phyloP scores from a whole-genome alignment of 2,888 invertebrate genomes.

The Apamea anceps region DNA sequence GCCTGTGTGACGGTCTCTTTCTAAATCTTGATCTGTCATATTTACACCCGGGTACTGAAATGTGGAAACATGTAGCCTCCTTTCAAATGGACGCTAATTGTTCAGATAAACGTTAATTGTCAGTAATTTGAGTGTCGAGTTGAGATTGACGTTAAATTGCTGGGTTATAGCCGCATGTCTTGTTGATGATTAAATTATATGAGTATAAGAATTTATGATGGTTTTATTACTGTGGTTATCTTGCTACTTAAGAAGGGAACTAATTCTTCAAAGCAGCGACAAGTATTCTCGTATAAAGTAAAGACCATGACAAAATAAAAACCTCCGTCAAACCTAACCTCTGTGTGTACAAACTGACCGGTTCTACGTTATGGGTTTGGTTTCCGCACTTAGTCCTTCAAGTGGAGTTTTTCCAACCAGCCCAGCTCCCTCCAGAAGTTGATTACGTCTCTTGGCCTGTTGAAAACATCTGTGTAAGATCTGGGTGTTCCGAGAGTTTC shows the following conservation, averaged over 20 bases:
- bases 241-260: neutral
- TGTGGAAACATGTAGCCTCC: slow-evolving; percentile 4
- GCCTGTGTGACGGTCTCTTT: neutral
- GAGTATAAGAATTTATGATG: slow-evolving; percentile 8
- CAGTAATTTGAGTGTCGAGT: slow-evolving; percentile 41
- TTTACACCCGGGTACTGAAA: neutral
- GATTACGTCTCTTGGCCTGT: too few relatives aligned
- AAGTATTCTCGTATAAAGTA: neutral
- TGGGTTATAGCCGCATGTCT: slow-evolving; percentile 29
- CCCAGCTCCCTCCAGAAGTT: too few relatives aligned
- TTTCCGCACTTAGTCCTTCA: too few relatives aligned
- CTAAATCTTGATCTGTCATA: too few relatives aligned
- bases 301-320: too few relatives aligned
- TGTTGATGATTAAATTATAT: slow-evolving; percentile 33
- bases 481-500: too few relatives aligned
- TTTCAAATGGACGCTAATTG: slow-evolving; percentile 40
- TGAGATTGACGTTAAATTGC: slow-evolving; percentile 49
- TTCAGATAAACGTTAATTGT: slow-evolving; percentile 55
- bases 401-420: too few relatives aligned
- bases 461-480: too few relatives aligned
- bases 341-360: too few relatives aligned
- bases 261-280: neutral
- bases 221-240: neutral
- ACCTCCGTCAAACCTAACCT: too few relatives aligned
- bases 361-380: too few relatives aligned